These are phyloP conservation scores for Synergus itoensis DNA, from an alignment of 2,888 invertebrate species.

Conservation along the genomic window DNA sequence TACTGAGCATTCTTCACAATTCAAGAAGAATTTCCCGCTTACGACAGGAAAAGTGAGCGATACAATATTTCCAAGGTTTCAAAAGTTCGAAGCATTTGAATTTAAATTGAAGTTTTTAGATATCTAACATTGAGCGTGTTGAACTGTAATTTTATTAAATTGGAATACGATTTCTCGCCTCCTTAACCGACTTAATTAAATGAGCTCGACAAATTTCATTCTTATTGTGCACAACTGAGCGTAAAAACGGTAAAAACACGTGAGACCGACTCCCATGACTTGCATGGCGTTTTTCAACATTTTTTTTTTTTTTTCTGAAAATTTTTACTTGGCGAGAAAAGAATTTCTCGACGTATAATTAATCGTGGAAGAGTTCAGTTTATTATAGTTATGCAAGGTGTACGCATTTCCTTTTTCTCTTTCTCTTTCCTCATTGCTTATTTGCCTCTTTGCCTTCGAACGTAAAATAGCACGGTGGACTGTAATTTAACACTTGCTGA, in stretches of 20 bases:
- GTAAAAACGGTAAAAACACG: slow-evolving; percentile 8
- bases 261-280: not conserved
- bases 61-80: no score
- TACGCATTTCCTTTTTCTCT: not conserved
- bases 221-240: not conserved
- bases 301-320: not conserved
- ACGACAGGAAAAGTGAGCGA: no score
- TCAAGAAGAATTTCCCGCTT: no score
- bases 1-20: no score
- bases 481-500: slow-evolving; percentile 19
- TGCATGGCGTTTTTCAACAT: not conserved
- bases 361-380: slow-evolving; percentile 16
- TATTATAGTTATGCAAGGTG: slow-evolving; percentile 24
- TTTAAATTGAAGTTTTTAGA: not conserved
- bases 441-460: not conserved
- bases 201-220: not conserved
- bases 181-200: slow-evolving; percentile 6
- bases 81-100: not conserved
- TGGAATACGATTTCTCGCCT: not conserved
- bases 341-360: slow-evolving; percentile 4
- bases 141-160: not conserved
- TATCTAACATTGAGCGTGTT: not conserved
- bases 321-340: slow-evolving; percentile 6
- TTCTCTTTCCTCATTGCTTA: slow-evolving; percentile 19
- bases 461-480: not conserved